Conservation (phyloP, 2,113 vertebrate species). For the Tenrec ecaudatus region DNA sequence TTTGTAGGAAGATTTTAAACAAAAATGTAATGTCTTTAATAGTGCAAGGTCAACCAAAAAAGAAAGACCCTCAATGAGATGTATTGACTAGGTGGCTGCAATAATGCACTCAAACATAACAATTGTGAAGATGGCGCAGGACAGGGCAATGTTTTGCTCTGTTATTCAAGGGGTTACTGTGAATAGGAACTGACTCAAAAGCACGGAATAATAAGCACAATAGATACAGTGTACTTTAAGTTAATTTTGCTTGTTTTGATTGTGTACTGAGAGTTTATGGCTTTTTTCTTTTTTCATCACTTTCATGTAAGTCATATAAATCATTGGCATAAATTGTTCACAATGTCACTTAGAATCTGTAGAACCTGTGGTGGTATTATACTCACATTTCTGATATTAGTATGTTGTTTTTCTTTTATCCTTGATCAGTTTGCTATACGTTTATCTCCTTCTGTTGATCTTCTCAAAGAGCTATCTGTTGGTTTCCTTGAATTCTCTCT, state of each 20-base stretch:
- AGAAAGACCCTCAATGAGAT: too few relatives aligned
- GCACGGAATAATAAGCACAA: too few relatives aligned
- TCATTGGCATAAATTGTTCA: conserved; percentile 10
- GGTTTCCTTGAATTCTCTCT: conserved; percentile 44
- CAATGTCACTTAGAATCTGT: conserved; percentile 17
- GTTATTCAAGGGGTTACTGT: too few relatives aligned
- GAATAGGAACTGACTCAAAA: too few relatives aligned
- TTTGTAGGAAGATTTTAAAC: conserved; percentile 10
- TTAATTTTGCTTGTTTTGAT: background rate
- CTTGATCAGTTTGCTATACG: background rate
- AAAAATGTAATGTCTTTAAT: conserved; percentile 33
- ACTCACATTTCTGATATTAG: conserved; percentile 18
- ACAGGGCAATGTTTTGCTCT: too few relatives aligned
- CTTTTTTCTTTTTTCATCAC: background rate
- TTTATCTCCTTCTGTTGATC: conserved; percentile 27
- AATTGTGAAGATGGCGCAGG: too few relatives aligned
- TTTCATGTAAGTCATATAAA: conserved; percentile 47
- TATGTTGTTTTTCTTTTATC: conserved; percentile 15
- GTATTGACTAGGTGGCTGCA: too few relatives aligned
- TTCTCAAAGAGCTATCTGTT: conserved; percentile 39
- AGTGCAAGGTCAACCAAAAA: too few relatives aligned
- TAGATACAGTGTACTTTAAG: background rate
- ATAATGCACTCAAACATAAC: too few relatives aligned
- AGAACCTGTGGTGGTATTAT: background rate
- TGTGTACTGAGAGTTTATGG: background rate